A percentile compares a stretch with the other conserved stretches of the same genome.
Conservation (phyloP, 2,888 invertebrate species). For the Axea sp. region DNA sequence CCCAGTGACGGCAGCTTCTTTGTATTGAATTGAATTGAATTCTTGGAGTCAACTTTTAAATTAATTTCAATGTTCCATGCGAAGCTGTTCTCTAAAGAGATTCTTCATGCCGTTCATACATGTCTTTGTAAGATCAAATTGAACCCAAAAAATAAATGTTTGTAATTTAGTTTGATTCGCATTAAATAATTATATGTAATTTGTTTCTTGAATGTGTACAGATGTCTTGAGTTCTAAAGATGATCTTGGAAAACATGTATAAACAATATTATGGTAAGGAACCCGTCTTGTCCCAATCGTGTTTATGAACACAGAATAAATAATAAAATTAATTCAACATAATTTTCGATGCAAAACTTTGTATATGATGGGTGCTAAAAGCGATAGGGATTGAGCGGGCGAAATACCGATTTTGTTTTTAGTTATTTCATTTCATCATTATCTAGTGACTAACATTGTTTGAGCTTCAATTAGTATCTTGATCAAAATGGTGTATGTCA, state of each 20-base stretch:
- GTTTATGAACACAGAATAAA: no score
- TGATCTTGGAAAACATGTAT: conserved; percentile 46
- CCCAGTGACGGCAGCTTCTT: not conserved
- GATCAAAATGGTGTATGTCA: conserved; percentile 79
- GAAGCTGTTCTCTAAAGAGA: conserved; percentile 68
- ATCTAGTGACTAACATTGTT: conserved; percentile 80
- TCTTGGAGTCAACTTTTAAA: not conserved
- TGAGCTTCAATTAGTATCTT: conserved; percentile 79
- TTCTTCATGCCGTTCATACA: conserved; percentile 57
- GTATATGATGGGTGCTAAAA: no score
- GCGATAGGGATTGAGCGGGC: conserved; percentile 71
- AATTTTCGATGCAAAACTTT: no score
- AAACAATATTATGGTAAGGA: conserved; percentile 48
- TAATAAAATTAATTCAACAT: no score
- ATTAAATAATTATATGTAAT: no score
- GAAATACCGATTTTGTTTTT: conserved; percentile 71
- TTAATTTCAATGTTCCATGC: not conserved
- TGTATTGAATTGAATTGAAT: not conserved
- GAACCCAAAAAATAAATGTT: not conserved
- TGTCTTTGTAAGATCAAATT: conserved; percentile 39
- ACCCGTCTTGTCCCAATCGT: conserved; percentile 51
- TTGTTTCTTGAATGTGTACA: no score
- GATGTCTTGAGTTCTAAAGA: no score
- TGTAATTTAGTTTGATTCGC: no score
- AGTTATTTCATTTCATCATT: conserved; percentile 78